phyloP scores from a whole-genome alignment of 2,888 invertebrate genomes.

The Aspidiotus destructor region DNA sequence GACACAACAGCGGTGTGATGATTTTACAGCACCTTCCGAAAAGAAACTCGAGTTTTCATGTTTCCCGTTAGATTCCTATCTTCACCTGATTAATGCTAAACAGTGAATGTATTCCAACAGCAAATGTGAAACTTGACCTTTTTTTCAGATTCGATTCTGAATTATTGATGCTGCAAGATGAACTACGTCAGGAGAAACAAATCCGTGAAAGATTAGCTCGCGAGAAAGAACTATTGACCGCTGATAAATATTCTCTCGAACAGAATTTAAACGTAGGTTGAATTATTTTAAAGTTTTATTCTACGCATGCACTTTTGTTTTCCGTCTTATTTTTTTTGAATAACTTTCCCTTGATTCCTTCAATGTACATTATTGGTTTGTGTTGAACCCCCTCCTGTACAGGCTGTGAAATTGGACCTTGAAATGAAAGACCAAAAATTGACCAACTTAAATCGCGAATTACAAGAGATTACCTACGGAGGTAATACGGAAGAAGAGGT shows the following conservation, averaged over 20 bases:
- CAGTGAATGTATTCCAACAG: too few relatives aligned
- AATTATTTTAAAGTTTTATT: conserved; percentile 21
- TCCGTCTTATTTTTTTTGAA: neutral
- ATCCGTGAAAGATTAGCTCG: conserved; percentile 68
- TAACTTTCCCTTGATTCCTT: conserved; percentile 34
- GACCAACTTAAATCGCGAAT: conserved; percentile 64
- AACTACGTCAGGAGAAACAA: conserved; percentile 66
- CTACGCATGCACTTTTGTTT: neutral
- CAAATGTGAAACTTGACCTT: too few relatives aligned
- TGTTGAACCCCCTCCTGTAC: conserved; percentile 32
- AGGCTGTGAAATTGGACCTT: conserved; percentile 78
- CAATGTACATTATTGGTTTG: conserved; percentile 14
- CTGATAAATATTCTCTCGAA: conserved; percentile 79
- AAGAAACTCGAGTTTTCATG: too few relatives aligned
- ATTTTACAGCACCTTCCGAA: too few relatives aligned
- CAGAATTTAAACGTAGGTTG: conserved; percentile 70
- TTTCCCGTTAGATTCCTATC: too few relatives aligned
- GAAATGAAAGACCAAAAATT: conserved; percentile 83
- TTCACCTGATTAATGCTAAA: too few relatives aligned
- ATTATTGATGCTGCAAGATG: conserved; percentile 70
- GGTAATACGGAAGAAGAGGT: conserved; percentile 79
- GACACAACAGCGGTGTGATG: too few relatives aligned
- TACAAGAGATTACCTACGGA: conserved; percentile 72
- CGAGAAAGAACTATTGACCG: conserved; percentile 73
- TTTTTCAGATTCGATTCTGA: conserved; percentile 67